Evolutionary conservation across 2,797 vertebrate species (phyloP), one percentile per base, ranked within the genome.

Genomic region (Phoebastria nigripes): DNA sequence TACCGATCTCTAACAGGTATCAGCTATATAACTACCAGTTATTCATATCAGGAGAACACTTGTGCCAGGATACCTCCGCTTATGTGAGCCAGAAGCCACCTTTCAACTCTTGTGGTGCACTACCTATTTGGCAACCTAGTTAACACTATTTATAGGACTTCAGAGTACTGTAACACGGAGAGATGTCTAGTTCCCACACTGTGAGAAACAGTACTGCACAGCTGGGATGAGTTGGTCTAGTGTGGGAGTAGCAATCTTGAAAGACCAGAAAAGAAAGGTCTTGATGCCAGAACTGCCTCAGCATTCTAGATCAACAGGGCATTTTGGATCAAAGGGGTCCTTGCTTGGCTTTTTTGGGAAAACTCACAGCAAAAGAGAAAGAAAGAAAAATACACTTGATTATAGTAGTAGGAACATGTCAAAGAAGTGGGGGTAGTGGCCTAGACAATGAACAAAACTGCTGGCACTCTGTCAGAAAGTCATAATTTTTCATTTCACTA

Each of bases 401-500:
- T 63, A 29, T 18, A 67, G 18, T 33, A 7, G 13, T 33, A 71
- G 11, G 18, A 80, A 83, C 7, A 39, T 20, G 29, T 5, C 46
- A 85, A 55, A 42, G 56, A 65, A 73, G 37, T 8, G 5, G 10
- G 7, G 16, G 12, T 22, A 84, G 37, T 31, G 42, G 31, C 26
- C 28, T 66, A 56, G 25, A 62, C 11, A 70, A 65, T 12, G 19
- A 81, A 47, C 19, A 77, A 72, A 86, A 55, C 39, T n/a, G 33
- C 22, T 63, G 9, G 13, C 52, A 67, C 17, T 47, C 37, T 25
- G 25, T 54, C 70, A 87, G 49, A 74, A 87, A 76, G 17, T 41
- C 3, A 6, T 15, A 0, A 31, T 52, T 87, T 73, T 81, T 89
- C 3, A 2, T 65, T 69, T 70, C 25, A 44, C 3, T 87, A 0